A percentile compares a stretch with the other conserved stretches of the same genome.
Conservation (phyloP, 2,113 vertebrate genomes). For the Etheostoma cragini region DNA sequence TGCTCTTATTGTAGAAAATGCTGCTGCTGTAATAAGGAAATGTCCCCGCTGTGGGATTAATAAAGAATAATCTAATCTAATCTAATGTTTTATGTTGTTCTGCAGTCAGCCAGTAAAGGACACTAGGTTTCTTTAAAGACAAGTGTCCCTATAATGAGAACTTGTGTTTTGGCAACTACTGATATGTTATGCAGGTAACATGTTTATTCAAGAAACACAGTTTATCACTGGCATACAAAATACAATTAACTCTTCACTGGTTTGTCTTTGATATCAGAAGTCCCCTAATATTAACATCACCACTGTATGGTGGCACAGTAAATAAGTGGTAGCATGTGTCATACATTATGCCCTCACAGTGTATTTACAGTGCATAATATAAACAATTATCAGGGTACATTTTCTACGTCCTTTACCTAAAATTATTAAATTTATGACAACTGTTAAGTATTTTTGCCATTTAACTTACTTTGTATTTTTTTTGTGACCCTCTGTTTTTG, state of each 20-base stretch:
- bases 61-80: no score
- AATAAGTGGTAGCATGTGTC: neutral
- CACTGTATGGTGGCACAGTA: neutral
- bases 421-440: neutral
- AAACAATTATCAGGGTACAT: neutral
- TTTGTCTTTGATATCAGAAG: constrained; percentile 15
- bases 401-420: neutral
- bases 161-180: neutral
- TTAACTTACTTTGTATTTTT: neutral
- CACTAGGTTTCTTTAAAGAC: constrained; percentile 6
- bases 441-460: neutral
- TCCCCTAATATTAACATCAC: neutral
- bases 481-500: constrained; percentile 32
- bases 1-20: no score
- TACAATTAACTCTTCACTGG: neutral
- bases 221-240: neutral
- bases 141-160: neutral
- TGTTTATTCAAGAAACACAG: neutral
- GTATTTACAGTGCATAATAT: constrained; percentile 6
- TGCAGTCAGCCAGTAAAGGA: constrained; percentile 42
- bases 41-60: no score
- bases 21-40: no score
- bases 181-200: neutral
- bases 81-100: neutral
- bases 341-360: neutral